phyloP scores from a whole-genome alignment of 2,888 invertebrate species.

The Diaperis boleti region DNA sequence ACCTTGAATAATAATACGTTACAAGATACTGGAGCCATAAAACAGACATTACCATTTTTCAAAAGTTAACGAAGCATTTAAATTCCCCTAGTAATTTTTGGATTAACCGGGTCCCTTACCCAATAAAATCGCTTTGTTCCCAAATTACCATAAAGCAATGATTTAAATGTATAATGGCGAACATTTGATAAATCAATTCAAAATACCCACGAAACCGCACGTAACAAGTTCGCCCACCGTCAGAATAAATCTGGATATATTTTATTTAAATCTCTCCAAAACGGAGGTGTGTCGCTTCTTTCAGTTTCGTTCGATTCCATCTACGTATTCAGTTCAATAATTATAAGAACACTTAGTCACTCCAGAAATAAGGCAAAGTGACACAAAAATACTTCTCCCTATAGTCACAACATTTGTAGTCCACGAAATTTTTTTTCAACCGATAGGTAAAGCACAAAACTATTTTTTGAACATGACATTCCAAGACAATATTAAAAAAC shows the following conservation, averaged over 20 bases:
- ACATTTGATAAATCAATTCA: slow-evolving; percentile 44
- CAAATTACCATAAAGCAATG: slow-evolving; percentile 31
- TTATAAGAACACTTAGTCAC: slow-evolving; percentile 5
- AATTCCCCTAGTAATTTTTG: slow-evolving; percentile 1
- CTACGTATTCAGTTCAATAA: background rate
- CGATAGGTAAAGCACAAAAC: too few species aligned
- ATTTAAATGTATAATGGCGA: slow-evolving; percentile 34
- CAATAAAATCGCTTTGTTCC: slow-evolving; percentile 7
- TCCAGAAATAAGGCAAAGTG: background rate
- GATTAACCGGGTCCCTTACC: too few species aligned
- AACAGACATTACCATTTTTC: slow-evolving; percentile 16
- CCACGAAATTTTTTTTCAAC: too few species aligned
- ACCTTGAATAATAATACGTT: slow-evolving; percentile 15
- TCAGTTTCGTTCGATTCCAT: slow-evolving; percentile 16
- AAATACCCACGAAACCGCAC: slow-evolving; percentile 43
- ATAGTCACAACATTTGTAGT: too few species aligned
- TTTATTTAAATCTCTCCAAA: slow-evolving; percentile 37
- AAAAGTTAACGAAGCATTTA: slow-evolving; percentile 19
- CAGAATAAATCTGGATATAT: slow-evolving; percentile 11
- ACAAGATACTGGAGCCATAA: slow-evolving; percentile 1
- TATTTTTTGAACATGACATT: too few species aligned
- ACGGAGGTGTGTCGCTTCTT: slow-evolving; percentile 30
- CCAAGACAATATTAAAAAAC: too few species aligned
- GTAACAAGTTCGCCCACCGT: slow-evolving; percentile 49
- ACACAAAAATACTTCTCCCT: too few species aligned